Evolutionary conservation across 2,113 vertebrate species (phyloP).

Genomic region (Pollimyrus isidori): DNA sequence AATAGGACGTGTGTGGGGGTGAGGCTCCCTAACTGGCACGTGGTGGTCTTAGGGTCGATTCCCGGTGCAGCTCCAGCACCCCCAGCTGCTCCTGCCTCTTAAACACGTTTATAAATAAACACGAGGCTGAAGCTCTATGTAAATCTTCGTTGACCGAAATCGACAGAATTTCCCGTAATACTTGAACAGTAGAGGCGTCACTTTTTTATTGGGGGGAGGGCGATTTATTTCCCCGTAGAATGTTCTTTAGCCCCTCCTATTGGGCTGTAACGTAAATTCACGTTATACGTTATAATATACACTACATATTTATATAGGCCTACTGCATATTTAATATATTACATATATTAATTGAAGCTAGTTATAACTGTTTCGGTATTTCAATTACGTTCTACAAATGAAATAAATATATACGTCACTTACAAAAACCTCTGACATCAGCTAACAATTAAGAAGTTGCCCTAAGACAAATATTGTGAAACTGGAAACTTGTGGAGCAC

Average conservation of each 20-base stretch:
- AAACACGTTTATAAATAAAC: not conserved
- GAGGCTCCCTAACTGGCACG: not conserved
- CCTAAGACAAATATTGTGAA: slow-evolving; percentile 3
- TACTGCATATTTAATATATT: not conserved
- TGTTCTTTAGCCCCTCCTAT: not conserved
- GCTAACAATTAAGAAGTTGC: not conserved
- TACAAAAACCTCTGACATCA: not conserved
- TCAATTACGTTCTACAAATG: not conserved
- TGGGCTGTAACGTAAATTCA: not conserved
- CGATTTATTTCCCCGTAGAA: not conserved
- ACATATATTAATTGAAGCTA: not conserved
- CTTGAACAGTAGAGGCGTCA: not conserved
- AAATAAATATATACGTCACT: not conserved
- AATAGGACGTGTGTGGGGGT: not conserved
- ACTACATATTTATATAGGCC: not conserved
- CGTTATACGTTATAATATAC: not conserved
- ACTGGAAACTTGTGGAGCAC: not conserved
- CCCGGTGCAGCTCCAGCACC: not conserved
- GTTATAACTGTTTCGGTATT: not conserved
- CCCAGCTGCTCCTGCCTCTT: not conserved
- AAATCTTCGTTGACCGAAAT: not conserved
- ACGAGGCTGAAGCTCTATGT: not conserved
- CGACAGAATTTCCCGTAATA: not conserved
- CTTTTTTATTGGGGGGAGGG: not conserved
- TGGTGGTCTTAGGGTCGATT: not conserved